Evolutionary conservation across 2,797 vertebrate genomes (phyloP).

Genomic region (Acanthurus lineatus): DNA sequence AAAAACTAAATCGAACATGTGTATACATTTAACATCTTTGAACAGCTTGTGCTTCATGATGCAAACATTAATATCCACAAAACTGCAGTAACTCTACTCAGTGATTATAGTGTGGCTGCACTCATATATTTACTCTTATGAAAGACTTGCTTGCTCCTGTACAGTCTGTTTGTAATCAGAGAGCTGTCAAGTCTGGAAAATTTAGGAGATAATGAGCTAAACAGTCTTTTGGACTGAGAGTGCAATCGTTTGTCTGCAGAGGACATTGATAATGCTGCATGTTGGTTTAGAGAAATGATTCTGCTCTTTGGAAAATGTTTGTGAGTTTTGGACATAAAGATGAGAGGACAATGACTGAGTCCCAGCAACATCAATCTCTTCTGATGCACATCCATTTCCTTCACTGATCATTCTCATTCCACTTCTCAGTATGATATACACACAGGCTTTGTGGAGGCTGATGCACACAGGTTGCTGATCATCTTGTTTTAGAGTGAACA

Average conservation of each 20-base stretch:
- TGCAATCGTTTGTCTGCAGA: slow-evolving; percentile 29
- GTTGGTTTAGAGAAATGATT: slow-evolving; percentile 26
- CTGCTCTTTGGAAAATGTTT: slow-evolving; percentile 2
- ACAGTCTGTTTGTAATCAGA: slow-evolving; percentile 37
- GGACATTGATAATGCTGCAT: slow-evolving; percentile 18
- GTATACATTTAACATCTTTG: background rate
- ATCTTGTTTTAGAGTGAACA: slow-evolving; percentile 13
- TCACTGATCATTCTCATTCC: background rate
- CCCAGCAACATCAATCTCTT: background rate
- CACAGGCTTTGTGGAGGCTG: background rate
- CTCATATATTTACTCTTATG: slow-evolving; percentile 50
- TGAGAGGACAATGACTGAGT: background rate
- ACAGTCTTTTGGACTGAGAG: slow-evolving; percentile 19
- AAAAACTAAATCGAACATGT: too few relatives aligned
- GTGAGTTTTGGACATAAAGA: background rate
- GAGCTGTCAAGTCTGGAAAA: slow-evolving; percentile 30
- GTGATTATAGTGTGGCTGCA: slow-evolving; percentile 40
- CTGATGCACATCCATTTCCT: background rate
- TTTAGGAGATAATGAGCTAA: slow-evolving; percentile 49
- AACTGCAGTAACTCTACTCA: slow-evolving; percentile 6
- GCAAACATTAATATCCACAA: slow-evolving; percentile 22
- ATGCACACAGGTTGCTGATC: slow-evolving; percentile 18
- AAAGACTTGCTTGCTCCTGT: slow-evolving; percentile 48
- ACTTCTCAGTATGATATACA: background rate
- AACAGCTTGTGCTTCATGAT: slow-evolving; percentile 5